These are phyloP conservation scores for Sphenopsis melanotis DNA, from an alignment of 2,797 vertebrate species.

Conservation along the genomic window DNA sequence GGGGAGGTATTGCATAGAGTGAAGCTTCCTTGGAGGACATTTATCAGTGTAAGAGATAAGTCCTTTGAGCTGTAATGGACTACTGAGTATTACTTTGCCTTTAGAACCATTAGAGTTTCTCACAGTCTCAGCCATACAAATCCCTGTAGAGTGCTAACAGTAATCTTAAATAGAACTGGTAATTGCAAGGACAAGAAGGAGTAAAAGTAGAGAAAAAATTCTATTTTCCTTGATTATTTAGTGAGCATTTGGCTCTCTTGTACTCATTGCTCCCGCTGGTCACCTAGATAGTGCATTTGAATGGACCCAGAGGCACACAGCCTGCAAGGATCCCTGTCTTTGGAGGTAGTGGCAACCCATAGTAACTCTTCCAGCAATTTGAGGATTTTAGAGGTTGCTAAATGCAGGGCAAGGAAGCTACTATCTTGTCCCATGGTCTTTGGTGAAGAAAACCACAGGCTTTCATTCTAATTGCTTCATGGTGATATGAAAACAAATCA, in stretches of 20 bases:
- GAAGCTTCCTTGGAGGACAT: neutral
- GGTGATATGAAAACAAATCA: neutral
- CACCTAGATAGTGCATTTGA: neutral
- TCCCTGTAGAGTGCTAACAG: neutral
- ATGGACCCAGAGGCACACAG: neutral
- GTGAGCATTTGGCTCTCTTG: neutral
- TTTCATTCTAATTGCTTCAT: neutral
- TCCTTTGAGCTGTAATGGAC: neutral
- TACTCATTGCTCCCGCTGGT: neutral
- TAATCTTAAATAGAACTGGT: slow-evolving; percentile 1
- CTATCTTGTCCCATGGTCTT: neutral
- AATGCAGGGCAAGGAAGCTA: neutral
- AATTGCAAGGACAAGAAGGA: slow-evolving; percentile 5
- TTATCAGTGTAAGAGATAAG: neutral
- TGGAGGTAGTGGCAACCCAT: neutral
- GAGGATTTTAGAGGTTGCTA: neutral
- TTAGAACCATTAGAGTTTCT: neutral
- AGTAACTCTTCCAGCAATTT: neutral
- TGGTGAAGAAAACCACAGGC: neutral
- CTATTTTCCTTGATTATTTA: neutral
- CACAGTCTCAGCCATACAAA: neutral
- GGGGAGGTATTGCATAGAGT: neutral
- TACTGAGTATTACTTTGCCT: neutral
- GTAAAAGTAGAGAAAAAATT: neutral
- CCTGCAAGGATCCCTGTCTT: neutral